Conservation (phyloP, 92 coral and sea anemone genomes). For the Scolanthus callimorphus region DNA sequence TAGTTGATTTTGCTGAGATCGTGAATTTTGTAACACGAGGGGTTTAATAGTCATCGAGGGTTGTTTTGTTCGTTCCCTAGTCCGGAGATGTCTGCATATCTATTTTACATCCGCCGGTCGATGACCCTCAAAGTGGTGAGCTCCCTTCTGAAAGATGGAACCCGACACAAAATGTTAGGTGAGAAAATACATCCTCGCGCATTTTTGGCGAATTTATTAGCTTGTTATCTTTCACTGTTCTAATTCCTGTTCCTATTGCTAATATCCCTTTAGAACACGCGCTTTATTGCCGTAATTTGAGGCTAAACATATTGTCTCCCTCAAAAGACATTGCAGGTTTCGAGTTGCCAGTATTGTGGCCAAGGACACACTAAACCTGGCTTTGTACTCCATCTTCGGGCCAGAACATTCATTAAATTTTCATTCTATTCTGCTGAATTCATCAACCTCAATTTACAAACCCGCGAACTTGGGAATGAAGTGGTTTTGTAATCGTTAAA, state of each 20-base stretch:
- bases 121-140: constrained; percentile 99
- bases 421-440: not conserved
- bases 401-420: not conserved
- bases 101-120: constrained; percentile 95
- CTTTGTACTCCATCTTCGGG: not conserved
- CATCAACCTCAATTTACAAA: not conserved
- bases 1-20: too few species aligned
- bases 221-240: too few species aligned
- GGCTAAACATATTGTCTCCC: too few species aligned
- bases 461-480: not conserved
- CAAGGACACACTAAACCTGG: not conserved
- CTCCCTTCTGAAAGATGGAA: constrained; percentile 99
- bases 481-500: too few species aligned
- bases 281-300: too few species aligned
- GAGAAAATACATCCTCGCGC: not conserved
- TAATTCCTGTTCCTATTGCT: too few species aligned
- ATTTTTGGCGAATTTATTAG: not conserved
- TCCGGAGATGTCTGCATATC: constrained; percentile 99
- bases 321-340: too few species aligned
- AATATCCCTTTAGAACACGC: too few species aligned
- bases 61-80: constrained; percentile 28
- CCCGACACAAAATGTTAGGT: constrained; percentile 99
- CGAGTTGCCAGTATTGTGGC: not conserved
- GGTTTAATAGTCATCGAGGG: too few species aligned
- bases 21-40: too few species aligned